Conservation (phyloP, 2,888 invertebrate species). For the Oxyteleia sp. region DNA sequence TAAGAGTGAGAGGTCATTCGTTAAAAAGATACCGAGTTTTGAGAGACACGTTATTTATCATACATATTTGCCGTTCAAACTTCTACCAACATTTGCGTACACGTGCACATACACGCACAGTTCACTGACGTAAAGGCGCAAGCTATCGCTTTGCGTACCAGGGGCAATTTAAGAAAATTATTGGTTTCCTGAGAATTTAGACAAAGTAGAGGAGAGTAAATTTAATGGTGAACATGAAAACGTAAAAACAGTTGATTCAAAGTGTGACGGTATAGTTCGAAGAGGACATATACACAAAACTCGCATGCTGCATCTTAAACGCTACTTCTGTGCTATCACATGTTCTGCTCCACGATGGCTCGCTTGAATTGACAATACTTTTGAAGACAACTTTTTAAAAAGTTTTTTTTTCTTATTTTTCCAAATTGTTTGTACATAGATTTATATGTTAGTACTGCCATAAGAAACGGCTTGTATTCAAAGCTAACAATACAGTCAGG, state of each 20-base stretch:
- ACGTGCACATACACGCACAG: conserved; percentile 66
- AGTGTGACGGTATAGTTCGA: conserved; percentile 44
- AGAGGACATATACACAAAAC: conserved; percentile 54
- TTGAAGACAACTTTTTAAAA: conserved; percentile 29
- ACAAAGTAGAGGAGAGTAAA: conserved; percentile 27
- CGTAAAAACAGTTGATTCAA: conserved; percentile 17
- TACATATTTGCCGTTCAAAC: conserved; percentile 30
- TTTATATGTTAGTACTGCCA: conserved; percentile 29
- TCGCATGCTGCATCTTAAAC: conserved; percentile 77
- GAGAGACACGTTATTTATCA: conserved; percentile 49
- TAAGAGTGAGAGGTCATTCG: conserved; percentile 14
- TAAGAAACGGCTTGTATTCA: conserved; percentile 30
- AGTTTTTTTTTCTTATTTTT: conserved; percentile 16
- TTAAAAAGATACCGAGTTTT: conserved; percentile 28
- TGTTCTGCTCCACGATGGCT: conserved; percentile 68
- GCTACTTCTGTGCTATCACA: conserved; percentile 76
- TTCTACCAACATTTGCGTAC: conserved; percentile 52
- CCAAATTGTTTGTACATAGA: conserved; percentile 10
- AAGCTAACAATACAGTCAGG: conserved; percentile 22
- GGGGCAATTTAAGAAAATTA: conserved; percentile 26
- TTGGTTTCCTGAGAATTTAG: conserved; percentile 20
- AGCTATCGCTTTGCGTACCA: conserved; percentile 24
- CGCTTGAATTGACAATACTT: conserved; percentile 58
- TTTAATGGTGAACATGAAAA: conserved; percentile 20
- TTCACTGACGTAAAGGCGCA: conserved; percentile 30